Percentiles rank a stretch among this genome's conserved stretches.
Evolutionary conservation across 1,140 invertebrate genomes (phyloP).

Genomic region (Drosophila athabasca): DNA sequence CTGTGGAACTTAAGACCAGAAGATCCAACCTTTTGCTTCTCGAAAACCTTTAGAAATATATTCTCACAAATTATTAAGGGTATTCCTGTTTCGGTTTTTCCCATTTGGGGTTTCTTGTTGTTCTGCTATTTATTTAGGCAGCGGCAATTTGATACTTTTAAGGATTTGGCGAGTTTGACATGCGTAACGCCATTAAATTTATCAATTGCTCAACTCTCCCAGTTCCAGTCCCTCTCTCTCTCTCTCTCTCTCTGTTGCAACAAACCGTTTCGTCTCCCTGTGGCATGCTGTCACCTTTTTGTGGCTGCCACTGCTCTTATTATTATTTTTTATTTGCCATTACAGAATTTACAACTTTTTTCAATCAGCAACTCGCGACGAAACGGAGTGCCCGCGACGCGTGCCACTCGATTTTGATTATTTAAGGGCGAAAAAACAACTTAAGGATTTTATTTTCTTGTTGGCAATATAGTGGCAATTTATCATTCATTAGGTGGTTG

Average conservation of each 20-base stretch:
- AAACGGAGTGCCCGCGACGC: slow-evolving; percentile 18
- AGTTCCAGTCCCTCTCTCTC: background rate
- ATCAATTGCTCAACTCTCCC: slow-evolving; percentile 77
- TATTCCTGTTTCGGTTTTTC: too few relatives aligned
- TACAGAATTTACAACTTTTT: slow-evolving; percentile 79
- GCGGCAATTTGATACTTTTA: slow-evolving; percentile 72
- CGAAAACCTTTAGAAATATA: too few relatives aligned
- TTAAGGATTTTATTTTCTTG: slow-evolving; percentile 35
- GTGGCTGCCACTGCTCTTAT: slow-evolving; percentile 36
- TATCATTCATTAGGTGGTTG: slow-evolving; percentile 69
- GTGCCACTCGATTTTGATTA: slow-evolving; percentile 76
- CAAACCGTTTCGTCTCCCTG: background rate
- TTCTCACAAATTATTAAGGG: too few relatives aligned
- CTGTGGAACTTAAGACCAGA: too few relatives aligned
- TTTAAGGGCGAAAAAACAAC: slow-evolving; percentile 38
- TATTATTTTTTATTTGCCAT: slow-evolving; percentile 66
- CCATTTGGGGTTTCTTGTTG: slow-evolving; percentile 41
- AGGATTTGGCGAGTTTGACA: slow-evolving; percentile 73
- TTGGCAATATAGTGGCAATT: slow-evolving; percentile 61
- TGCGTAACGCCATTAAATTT: slow-evolving; percentile 83
- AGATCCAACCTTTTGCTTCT: too few relatives aligned
- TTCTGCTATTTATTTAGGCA: slow-evolving; percentile 47
- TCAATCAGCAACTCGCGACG: slow-evolving; percentile 69
- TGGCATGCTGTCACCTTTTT: slow-evolving; percentile 21
- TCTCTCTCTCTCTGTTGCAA: background rate